Conservation (phyloP, 37 sponge, comb jelly and placozoan species). For the Halisarca cf. caerulea region DNA sequence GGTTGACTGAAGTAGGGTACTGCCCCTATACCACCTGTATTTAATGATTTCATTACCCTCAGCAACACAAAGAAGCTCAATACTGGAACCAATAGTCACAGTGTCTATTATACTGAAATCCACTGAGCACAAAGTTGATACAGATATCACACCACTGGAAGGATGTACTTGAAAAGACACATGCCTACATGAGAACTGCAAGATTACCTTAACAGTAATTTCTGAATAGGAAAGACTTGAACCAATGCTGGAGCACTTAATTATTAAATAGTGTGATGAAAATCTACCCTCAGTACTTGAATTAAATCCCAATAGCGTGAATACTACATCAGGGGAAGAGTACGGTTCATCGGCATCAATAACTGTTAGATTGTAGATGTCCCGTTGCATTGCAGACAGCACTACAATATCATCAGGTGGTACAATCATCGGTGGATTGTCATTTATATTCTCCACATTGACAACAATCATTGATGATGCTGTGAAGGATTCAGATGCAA, state of each 20-base stretch:
- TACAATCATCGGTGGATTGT: constrained; percentile 2
- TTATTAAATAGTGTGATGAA: too few relatives aligned
- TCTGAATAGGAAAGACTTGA: too few relatives aligned
- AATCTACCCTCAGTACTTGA: not conserved
- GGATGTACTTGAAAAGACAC: not conserved
- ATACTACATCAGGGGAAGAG: not conserved
- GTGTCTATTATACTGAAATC: not conserved
- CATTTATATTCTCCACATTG: not conserved
- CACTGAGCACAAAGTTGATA: constrained; percentile 14
- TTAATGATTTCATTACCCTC: not conserved
- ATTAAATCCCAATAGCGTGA: not conserved
- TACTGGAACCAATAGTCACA: constrained; percentile 7
- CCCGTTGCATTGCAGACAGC: not conserved
- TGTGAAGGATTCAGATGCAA: not conserved
- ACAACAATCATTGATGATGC: not conserved
- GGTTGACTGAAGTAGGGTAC: not conserved
- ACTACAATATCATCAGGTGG: not conserved
- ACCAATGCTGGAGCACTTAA: too few relatives aligned
- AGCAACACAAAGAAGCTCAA: not conserved
- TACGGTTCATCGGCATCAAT: not conserved
- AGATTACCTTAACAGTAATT: not conserved
- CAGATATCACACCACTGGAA: not conserved
- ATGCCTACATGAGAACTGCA: not conserved
- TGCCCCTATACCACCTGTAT: constrained; percentile 1
- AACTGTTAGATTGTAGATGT: not conserved